Evolutionary conservation across 2,888 invertebrate species (phyloP).

Genomic region (Parnassius smintheus): DNA sequence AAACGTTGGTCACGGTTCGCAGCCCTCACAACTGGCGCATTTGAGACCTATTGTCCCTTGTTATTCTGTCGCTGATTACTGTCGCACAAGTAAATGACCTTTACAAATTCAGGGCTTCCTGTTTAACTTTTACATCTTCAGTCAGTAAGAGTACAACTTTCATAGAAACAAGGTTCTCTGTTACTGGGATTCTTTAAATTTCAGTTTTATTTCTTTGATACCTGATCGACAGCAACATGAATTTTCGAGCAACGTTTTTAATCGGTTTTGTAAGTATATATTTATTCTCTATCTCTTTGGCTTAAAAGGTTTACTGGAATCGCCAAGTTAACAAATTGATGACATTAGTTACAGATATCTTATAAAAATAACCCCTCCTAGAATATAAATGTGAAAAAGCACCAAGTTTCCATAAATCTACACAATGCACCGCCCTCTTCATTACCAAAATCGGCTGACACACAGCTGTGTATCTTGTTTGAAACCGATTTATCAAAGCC

Average conservation of each 20-base stretch:
- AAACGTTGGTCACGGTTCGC: slow-evolving; percentile 10
- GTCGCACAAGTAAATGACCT: slow-evolving; percentile 51
- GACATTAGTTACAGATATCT: no score
- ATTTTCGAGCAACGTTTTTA: slow-evolving; percentile 43
- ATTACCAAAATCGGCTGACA: no score
- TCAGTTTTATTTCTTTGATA: not conserved
- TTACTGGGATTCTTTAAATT: not conserved
- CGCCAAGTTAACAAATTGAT: no score
- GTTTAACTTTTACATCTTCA: slow-evolving; percentile 51
- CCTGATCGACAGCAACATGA: slow-evolving; percentile 41
- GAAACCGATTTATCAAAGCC: no score
- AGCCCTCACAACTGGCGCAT: slow-evolving; percentile 20
- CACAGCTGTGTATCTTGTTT: no score
- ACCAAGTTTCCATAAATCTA: no score
- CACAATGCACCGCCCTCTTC: no score
- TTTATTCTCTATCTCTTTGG: no score
- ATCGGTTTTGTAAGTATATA: slow-evolving; percentile 19
- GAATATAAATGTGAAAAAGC: no score
- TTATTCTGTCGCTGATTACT: slow-evolving; percentile 40
- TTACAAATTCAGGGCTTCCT: slow-evolving; percentile 60
- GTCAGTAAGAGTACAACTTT: slow-evolving; percentile 45
- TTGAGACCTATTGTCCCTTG: slow-evolving; percentile 43
- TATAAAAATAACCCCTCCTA: no score
- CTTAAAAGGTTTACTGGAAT: no score
- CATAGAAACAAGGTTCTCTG: slow-evolving; percentile 39